Evolutionary conservation across 2,113 vertebrate genomes (phyloP).

Genomic region (Nesogale talazaci): DNA sequence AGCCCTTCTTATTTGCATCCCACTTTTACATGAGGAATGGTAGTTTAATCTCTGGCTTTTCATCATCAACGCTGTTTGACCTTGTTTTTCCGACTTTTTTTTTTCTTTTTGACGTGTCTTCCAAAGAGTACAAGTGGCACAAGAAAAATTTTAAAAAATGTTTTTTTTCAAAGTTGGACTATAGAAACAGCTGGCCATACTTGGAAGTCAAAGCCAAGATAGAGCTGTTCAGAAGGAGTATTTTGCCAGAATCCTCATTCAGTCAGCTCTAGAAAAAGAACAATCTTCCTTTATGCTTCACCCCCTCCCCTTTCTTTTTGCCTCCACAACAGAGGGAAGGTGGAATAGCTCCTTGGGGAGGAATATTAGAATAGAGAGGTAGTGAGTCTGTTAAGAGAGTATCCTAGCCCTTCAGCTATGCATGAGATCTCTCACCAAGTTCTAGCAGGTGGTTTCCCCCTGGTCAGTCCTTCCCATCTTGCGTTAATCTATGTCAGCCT

Average conservation of each 20-base stretch:
- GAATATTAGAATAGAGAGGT: fast-evolving
- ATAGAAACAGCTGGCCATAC: conserved; percentile 61
- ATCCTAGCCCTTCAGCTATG: not conserved
- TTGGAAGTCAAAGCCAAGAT: conserved; percentile 62
- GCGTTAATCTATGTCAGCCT: not conserved
- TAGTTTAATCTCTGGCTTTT: conserved; percentile 58
- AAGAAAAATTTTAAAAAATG: conserved; percentile 56
- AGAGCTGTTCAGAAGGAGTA: conserved; percentile 23
- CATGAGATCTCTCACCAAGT: not conserved
- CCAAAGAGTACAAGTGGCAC: conserved; percentile 60
- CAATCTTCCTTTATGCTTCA: not conserved
- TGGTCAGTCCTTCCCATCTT: too few relatives aligned
- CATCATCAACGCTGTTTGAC: conserved; percentile 50
- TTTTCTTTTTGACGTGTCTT: conserved; percentile 62
- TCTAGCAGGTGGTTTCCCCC: too few relatives aligned
- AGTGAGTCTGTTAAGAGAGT: fast-evolving
- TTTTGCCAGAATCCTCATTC: conserved; percentile 2
- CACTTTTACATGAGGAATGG: not conserved
- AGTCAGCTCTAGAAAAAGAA: not conserved
- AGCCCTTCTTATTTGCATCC: too few relatives aligned
- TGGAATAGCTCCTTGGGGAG: not conserved
- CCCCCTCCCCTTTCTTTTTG: not conserved
- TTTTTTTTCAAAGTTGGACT: conserved; percentile 58
- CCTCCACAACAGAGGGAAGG: not conserved
- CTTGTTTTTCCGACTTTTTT: conserved; percentile 55